Evolutionary conservation across 2,888 invertebrate genomes (phyloP), one percentile per base, ranked within the genome.

Genomic region (Protonemura montana): DNA sequence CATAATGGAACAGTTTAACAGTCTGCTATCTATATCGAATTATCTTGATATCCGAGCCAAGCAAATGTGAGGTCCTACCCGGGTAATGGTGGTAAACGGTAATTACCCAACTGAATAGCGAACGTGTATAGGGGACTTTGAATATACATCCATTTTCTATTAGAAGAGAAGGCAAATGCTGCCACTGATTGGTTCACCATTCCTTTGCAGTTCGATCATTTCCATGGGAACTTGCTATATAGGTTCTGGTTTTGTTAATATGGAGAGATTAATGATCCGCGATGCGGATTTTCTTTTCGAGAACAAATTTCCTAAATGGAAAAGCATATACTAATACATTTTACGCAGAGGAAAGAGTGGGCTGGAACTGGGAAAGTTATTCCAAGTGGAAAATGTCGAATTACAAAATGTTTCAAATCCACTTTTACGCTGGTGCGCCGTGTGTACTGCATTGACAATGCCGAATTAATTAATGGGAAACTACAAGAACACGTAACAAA

Each of bases 1-100:
- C 59, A 59, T 59, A 59, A 59, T 59, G 59, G 59, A 59, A 21
- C 59, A 59, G 59, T 59, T 59, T 59, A 59, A 59, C 59, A 59
- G 59, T n/a, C 16, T 59, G 59, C 21, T 59, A 59, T 59, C 59
- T 21, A 59, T 59, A 59, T 59, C 21, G 59, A 59, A 59, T 59
- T 21, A 59, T 59, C 59, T 59, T 16, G 59, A 59, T 59, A 7
- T 59, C 59, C 35, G 35, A 35, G 59, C 59, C 13, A 59, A 13
- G 59, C 21, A 13, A 59, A 35, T 35, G 35, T 10, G 35, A n/a
- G n/a, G 35, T 3, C 35, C 35, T 35, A 35, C 10, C 35, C 59
- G 59, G 41, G 59, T 21, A 59, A 59, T 21, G 59, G 21, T 10
- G 1, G 59, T 10, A 21, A 21, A 21, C 21, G 21, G 59, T 59